Conservation (phyloP, 2,113 vertebrate species). For the Neolamprologus sp. region DNA sequence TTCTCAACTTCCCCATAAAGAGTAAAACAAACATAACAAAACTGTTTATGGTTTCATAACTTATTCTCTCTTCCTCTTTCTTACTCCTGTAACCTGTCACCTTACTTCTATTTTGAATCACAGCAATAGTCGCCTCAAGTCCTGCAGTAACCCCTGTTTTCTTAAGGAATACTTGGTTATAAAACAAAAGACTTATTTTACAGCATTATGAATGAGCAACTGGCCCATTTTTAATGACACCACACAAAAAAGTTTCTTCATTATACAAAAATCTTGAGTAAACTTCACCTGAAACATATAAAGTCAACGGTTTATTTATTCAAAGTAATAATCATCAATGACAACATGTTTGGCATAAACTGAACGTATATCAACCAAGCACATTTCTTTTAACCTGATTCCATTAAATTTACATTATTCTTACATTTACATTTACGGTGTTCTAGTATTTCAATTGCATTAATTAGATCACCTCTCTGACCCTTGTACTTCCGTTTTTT, state of each 20-base stretch:
- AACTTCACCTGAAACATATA: not conserved
- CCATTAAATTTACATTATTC: not conserved
- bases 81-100: not conserved
- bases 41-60: not conserved
- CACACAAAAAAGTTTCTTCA: not conserved
- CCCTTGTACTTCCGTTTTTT: not conserved
- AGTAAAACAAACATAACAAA: not conserved
- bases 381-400: not conserved
- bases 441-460: not conserved
- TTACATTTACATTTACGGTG: not conserved
- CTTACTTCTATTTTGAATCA: not conserved
- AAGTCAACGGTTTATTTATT: not conserved
- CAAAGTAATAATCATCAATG: not conserved
- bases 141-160: not conserved
- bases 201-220: not conserved
- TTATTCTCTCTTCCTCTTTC: not conserved
- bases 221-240: not conserved
- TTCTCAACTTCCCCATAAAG: not conserved
- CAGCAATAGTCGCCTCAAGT: not conserved
- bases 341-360: not conserved
- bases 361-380: not conserved
- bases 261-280: not conserved
- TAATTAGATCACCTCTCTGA: not conserved
- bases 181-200: not conserved
- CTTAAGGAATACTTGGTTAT: not conserved